Conservation (phyloP, 1,140 invertebrate species). For the Diabrotica virgifera region DNA sequence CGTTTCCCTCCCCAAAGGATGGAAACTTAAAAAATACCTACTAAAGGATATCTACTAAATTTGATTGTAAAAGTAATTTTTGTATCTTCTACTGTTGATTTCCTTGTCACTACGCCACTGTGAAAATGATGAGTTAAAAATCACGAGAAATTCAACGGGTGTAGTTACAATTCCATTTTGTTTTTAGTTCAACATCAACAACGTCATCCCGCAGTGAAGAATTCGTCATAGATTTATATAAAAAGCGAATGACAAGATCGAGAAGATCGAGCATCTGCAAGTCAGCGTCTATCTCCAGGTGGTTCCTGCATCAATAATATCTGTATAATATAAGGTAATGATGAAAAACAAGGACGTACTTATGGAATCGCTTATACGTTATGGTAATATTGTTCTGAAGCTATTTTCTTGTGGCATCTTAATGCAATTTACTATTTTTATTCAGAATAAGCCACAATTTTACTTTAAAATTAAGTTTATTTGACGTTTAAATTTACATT, state of each 20-base stretch:
- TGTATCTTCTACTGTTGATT: too few species aligned
- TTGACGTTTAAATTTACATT: too few species aligned
- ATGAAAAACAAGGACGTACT: conserved; percentile 1
- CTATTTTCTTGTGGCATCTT: too few species aligned
- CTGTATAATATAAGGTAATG: conserved; percentile 20
- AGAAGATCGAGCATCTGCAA: conserved; percentile 16
- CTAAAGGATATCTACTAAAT: too few species aligned
- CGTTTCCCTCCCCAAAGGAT: too few species aligned
- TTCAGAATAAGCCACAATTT: too few species aligned
- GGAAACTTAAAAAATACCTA: too few species aligned
- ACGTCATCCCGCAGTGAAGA: background rate
- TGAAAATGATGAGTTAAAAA: background rate
- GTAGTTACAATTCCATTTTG: background rate
- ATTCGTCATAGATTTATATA: conserved; percentile 15
- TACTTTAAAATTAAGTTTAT: too few species aligned
- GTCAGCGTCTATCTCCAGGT: conserved; percentile 19
- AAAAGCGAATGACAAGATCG: conserved; percentile 14
- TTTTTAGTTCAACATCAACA: background rate
- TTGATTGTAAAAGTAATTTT: too few species aligned
- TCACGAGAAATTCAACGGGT: background rate
- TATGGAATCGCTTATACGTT: background rate
- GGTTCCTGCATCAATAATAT: conserved; percentile 18
- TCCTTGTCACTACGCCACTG: background rate
- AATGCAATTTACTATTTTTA: too few species aligned
- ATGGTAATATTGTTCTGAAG: too few species aligned